phyloP scores from a whole-genome alignment of 1,140 invertebrate genomes.

The Bombus balteatus region DNA sequence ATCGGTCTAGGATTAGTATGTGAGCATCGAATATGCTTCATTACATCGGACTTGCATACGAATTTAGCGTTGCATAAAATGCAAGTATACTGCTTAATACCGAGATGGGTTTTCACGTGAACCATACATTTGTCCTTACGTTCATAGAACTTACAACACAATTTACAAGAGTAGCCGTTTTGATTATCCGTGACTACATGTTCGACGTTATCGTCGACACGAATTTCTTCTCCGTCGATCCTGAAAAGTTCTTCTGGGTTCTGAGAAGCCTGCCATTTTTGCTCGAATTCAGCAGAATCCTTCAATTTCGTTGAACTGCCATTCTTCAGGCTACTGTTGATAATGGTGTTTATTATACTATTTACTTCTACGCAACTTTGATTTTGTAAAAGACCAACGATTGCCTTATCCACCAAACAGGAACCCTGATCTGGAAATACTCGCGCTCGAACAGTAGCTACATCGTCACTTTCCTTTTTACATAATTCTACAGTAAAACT shows the following conservation, averaged over 20 bases:
- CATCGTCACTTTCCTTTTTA: constrained; percentile 72
- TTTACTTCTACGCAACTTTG: constrained; percentile 74
- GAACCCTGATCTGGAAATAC: constrained; percentile 81
- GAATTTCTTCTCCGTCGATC: constrained; percentile 81
- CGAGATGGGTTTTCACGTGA: constrained; percentile 88
- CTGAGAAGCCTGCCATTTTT: constrained; percentile 66
- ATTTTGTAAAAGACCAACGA: constrained; percentile 75
- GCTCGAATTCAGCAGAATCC: constrained; percentile 73
- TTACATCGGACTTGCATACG: constrained; percentile 81
- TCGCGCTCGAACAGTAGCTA: constrained; percentile 75
- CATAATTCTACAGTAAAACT: constrained; percentile 80
- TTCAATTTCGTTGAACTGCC: constrained; percentile 67
- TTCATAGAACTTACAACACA: constrained; percentile 79
- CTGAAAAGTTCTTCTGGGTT: constrained; percentile 79
- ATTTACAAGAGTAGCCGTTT: constrained; percentile 77
- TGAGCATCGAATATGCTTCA: constrained; percentile 81
- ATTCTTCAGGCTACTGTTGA: constrained; percentile 61
- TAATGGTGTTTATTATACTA: constrained; percentile 75
- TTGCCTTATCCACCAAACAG: constrained; percentile 77
- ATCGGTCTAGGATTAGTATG: constrained; percentile 81
- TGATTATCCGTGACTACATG: constrained; percentile 73
- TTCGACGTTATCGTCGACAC: constrained; percentile 80
- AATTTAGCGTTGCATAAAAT: constrained; percentile 84
- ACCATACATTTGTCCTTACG: constrained; percentile 80
- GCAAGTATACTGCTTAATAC: constrained; percentile 88